Percentiles rank a stretch among this genome's conserved stretches.
These are phyloP conservation scores for Spisula subtruncata DNA, from an alignment of 2,888 invertebrate species.

Conservation along the genomic window DNA sequence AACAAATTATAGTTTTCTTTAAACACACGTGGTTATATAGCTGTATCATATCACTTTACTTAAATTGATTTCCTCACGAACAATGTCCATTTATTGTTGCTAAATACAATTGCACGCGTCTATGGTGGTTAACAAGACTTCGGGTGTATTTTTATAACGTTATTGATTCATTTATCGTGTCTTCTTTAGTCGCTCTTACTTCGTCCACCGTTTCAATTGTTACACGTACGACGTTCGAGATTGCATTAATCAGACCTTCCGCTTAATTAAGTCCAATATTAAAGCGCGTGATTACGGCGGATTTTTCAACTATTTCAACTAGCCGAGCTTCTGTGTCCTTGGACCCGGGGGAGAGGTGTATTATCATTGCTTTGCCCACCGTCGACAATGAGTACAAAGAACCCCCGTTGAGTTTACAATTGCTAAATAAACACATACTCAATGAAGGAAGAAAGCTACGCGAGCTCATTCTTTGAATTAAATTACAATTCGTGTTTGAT, in stretches of 20 bases:
- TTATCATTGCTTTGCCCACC: background rate
- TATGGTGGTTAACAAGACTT: constrained; percentile 31
- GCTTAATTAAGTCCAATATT: constrained; percentile 46
- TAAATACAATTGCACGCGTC: constrained; percentile 55
- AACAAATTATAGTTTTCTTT: constrained; percentile 7
- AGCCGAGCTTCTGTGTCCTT: constrained; percentile 31
- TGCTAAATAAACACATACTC: constrained; percentile 51
- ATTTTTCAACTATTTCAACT: constrained; percentile 37
- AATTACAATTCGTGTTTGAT: constrained; percentile 46
- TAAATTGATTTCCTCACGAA: constrained; percentile 30
- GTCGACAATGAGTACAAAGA: constrained; percentile 17
- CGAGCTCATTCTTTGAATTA: constrained; percentile 32
- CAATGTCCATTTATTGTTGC: constrained; percentile 32
- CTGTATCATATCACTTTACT: constrained; percentile 37
- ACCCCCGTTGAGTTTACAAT: constrained; percentile 23
- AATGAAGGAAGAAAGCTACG: constrained; percentile 14
- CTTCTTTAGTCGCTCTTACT: constrained; percentile 43
- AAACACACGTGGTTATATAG: constrained; percentile 44
- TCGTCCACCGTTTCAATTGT: constrained; percentile 43
- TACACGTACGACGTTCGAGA: constrained; percentile 32
- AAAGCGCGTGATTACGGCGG: constrained; percentile 44
- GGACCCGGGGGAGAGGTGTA: constrained; percentile 34
- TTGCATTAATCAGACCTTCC: constrained; percentile 41
- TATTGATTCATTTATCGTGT: constrained; percentile 45
- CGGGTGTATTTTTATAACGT: constrained; percentile 44